phyloP scores from a whole-genome alignment of 2,888 invertebrate genomes.

The Pherbina coryleti region DNA sequence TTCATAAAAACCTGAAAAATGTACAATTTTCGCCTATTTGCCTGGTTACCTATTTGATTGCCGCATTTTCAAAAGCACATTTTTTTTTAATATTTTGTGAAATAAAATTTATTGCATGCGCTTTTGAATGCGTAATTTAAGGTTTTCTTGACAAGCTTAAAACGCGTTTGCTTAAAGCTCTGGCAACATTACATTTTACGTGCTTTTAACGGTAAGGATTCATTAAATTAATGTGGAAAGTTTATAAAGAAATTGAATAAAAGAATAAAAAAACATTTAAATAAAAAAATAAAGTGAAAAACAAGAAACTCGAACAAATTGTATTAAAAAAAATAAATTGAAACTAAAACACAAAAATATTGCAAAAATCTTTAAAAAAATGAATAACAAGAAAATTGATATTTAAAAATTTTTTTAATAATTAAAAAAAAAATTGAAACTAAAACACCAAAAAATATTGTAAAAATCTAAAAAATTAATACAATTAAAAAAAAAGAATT shows the following conservation, averaged over 20 bases:
- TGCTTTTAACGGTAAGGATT: conserved; percentile 2
- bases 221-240: conserved; percentile 5
- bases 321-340: background rate
- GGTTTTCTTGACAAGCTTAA: background rate
- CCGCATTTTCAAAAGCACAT: background rate
- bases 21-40: conserved; percentile 2
- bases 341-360: conserved; percentile 17
- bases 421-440: background rate
- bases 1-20: background rate
- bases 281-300: background rate
- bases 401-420: background rate
- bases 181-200: background rate
- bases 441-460: background rate
- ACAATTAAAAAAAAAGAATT: too few relatives aligned
- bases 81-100: background rate
- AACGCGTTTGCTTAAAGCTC: background rate
- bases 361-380: background rate
- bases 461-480: too few relatives aligned
- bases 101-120: too few relatives aligned
- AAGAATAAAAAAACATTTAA: too few relatives aligned
- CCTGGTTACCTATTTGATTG: background rate
- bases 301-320: background rate
- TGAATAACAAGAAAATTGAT: too few relatives aligned
- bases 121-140: background rate
- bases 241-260: background rate